Evolutionary conservation across 92 coral and sea anemone species (phyloP).

Genomic region (Porites cylindrica): DNA sequence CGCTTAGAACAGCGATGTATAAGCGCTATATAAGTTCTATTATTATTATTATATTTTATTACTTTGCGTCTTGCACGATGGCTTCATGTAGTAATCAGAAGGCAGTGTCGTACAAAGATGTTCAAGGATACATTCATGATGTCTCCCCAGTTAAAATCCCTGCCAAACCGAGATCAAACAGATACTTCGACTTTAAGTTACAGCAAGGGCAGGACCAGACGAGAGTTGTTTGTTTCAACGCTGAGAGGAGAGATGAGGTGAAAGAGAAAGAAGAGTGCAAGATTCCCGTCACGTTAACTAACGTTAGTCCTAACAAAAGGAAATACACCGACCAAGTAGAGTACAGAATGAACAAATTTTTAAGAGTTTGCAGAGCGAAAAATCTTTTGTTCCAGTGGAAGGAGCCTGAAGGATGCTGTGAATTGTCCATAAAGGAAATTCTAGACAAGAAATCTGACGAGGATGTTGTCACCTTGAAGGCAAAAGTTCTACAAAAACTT

Average conservation of each 20-base stretch:
- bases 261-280: slow-evolving; percentile 46
- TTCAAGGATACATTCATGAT: slow-evolving; percentile 53
- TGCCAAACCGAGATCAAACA: slow-evolving; percentile 20
- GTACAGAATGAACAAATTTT: slow-evolving; percentile 47
- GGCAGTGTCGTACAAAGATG: slow-evolving; percentile 9
- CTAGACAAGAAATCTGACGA: slow-evolving; percentile 23
- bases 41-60: too few relatives aligned
- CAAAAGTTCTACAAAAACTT: slow-evolving; percentile 37
- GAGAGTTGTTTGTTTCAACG: slow-evolving; percentile 51
- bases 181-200: slow-evolving; percentile 42
- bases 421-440: slow-evolving; percentile 26
- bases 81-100: not conserved
- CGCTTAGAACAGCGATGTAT: too few relatives aligned
- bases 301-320: slow-evolving; percentile 49
- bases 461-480: slow-evolving; percentile 25
- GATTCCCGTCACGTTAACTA: slow-evolving; percentile 15
- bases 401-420: too few relatives aligned
- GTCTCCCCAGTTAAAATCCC: slow-evolving; percentile 47
- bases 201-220: slow-evolving; percentile 42
- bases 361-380: slow-evolving; percentile 29
- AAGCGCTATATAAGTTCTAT: too few relatives aligned
- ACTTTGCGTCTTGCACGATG: not conserved
- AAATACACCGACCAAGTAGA: slow-evolving; percentile 33
- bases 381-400: slow-evolving; percentile 62
- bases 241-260: slow-evolving; percentile 37